Base-by-base conservation (phyloP, 1,140 invertebrate genomes). In the Drosophila bocki region DNA sequence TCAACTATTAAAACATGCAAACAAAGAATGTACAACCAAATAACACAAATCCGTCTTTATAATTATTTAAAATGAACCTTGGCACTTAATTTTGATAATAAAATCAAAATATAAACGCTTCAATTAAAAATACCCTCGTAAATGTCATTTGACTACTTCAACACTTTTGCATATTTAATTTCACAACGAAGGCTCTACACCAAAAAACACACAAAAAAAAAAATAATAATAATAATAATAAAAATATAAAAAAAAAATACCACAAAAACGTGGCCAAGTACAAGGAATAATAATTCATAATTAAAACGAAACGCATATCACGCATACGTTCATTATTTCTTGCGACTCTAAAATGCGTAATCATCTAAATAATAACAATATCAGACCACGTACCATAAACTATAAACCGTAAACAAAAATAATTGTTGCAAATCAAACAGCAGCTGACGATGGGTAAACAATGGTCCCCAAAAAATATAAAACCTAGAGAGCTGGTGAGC, bases 281-380 rank as follows among this genome's bases (percentile, higher is more conserved):
- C 53, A 41, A 12, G 45, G 60, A 61, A 47, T 62, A 47, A 44
- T 72, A 84, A 80, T 83, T 85, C 77, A 72, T 79, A 82, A 87
- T 86, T 86, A 75, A 82, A 80, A 72, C 45, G 42, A 61, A 68
- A 72, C 65, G 84, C 80, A 68, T 53, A 87, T 87, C 83, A 82
- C 79, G 83, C 50, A 74, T 45, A 56, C 19, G 26, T 75, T 82
- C 59, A 47, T 29, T 32, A 59, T 65, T 68, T 78, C 29, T 51
- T 61, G 48, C 60, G 41, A 33, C 71, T 54, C 67, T 69, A 80
- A 87, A 87, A 60, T 56, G 72, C 71, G 72, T 74, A 87, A 88
- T 87, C 83, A 80, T 80, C 64, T 64, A 61, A 82, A 62, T 69
- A 78, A 70, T 72, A 87, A 83, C 61, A 80, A 80, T 61, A 71